Conservation (phyloP, 2,797 vertebrate species). For the Leptoclinus maculatus region DNA sequence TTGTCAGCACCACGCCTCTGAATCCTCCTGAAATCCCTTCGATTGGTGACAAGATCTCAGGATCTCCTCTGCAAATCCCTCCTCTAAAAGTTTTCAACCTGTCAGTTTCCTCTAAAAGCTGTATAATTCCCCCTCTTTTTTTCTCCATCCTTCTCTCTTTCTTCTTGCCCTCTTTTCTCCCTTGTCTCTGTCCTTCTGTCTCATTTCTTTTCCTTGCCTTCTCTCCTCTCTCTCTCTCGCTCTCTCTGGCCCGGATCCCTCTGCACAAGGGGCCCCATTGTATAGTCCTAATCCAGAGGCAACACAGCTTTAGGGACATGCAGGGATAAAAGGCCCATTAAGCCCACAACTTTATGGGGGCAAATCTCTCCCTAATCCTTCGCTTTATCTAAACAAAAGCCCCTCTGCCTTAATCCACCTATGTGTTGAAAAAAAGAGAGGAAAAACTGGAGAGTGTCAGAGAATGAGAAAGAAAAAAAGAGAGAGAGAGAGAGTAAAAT, state of each 20-base stretch:
- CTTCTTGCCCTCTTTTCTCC: slow-evolving; percentile 66
- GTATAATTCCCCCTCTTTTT: slow-evolving; percentile 73
- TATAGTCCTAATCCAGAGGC: slow-evolving; percentile 96
- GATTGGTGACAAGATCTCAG: slow-evolving; percentile 82
- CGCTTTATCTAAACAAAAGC: slow-evolving; percentile 97
- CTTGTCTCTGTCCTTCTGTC: slow-evolving; percentile 73
- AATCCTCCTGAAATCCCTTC: slow-evolving; percentile 80
- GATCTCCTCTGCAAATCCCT: slow-evolving; percentile 81
- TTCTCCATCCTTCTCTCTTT: slow-evolving; percentile 65
- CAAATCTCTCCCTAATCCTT: slow-evolving; percentile 98
- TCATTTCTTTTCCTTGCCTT: slow-evolving; percentile 73
- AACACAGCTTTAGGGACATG: slow-evolving; percentile 97
- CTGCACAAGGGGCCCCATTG: slow-evolving; percentile 97
- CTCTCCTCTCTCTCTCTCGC: slow-evolving; percentile 56
- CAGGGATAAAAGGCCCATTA: slow-evolving; percentile 99
- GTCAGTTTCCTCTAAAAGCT: slow-evolving; percentile 80
- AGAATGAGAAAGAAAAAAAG: slow-evolving; percentile 54
- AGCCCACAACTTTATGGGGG: slow-evolving; percentile 97
- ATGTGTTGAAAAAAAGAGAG: slow-evolving; percentile 75
- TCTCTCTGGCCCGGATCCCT: slow-evolving; percentile 89
- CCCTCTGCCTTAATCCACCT: slow-evolving; percentile 87
- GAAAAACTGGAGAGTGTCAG: slow-evolving; percentile 72
- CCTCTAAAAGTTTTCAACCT: slow-evolving; percentile 85
- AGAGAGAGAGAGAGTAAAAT: slow-evolving; percentile 70
- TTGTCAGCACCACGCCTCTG: slow-evolving; percentile 73